Evolutionary conservation across 2,888 invertebrate species (phyloP), one percentile per base, ranked within the genome.

Genomic region (Scaeva pyrastri): DNA sequence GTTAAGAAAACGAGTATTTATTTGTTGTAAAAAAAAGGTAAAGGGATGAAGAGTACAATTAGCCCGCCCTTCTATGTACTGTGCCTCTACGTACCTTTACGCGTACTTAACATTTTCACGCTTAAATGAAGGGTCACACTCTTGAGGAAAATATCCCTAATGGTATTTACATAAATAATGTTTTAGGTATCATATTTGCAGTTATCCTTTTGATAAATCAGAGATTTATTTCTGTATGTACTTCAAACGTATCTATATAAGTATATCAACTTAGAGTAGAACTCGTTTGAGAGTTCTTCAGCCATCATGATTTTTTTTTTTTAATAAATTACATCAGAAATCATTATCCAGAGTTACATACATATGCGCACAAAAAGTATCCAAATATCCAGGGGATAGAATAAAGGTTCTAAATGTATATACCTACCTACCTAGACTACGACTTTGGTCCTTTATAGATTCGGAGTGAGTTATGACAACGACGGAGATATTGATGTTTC

Each of bases 1-100:
- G 36, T 56, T 43, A 11, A 21, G 45, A 36, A 48, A 41, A 45
- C 31, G 36, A 52, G 23, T 41, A 39, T 41, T n/a, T 26, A 16
- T 41, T n/a, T 26, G 11, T 41, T 52, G 43, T 39, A 58, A 36
- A 23, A 39, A 16, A 56, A n/a, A 75, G 56, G 56, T 26, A 41
- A 62, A 66, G 81, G 81, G 81, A 76, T 82, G 81, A 82, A 81
- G n/a, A 56, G 62, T 31, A 50, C 76, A 82, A 77, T 77, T 66
- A 82, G 81, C 81, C 81, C 81, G 76, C 81, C 81, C 45, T 82
- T 76, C 62, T 71, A 76, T 75, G n/a, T 62, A 55, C 12, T 58
- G 21, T 41, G 39, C 16, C 31, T 12, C 16, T 45, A 48, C 8
- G 12, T 52, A 52, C 31, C 16, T 10, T 60, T 41, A 2, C n/a